phyloP scores from a whole-genome alignment of 2,888 invertebrate genomes.

The Antheraea assamensis region DNA sequence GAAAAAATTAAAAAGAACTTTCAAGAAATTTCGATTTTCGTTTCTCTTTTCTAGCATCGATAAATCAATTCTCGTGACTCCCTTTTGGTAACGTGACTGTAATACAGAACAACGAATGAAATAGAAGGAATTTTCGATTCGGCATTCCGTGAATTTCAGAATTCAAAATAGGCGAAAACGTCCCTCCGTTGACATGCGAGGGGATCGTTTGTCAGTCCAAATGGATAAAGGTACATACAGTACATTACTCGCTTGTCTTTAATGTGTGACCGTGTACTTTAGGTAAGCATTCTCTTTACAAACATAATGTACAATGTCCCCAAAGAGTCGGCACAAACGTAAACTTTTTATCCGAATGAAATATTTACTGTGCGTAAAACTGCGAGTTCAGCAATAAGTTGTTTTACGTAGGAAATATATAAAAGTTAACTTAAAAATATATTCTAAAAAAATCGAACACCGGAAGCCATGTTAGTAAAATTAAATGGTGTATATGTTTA shows the following conservation, averaged over 20 bases:
- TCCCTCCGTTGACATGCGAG: constrained; percentile 18
- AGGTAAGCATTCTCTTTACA: neutral
- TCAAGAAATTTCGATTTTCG: constrained; percentile 1
- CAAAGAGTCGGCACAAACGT: neutral
- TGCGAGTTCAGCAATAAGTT: neutral
- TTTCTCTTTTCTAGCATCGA: constrained; percentile 27
- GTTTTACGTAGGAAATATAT: neutral
- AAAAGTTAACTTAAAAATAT: neutral
- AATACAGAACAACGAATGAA: constrained; percentile 48
- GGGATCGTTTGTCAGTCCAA: constrained; percentile 10
- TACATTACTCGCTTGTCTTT: neutral
- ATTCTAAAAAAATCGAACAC: too few species aligned
- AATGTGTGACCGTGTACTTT: neutral
- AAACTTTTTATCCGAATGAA: neutral
- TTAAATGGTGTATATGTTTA: too few species aligned
- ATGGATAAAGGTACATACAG: neutral
- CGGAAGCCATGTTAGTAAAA: too few species aligned
- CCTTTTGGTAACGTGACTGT: constrained; percentile 51
- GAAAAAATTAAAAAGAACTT: neutral
- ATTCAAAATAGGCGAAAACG: constrained; percentile 18
- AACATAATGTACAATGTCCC: neutral
- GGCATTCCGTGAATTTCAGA: constrained; percentile 25
- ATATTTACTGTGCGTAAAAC: neutral
- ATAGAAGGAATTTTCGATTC: constrained; percentile 33
- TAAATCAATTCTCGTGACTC: constrained; percentile 55